Base-by-base conservation (phyloP, 2,797 vertebrate genomes). In the Furcifer pardalis region DNA sequence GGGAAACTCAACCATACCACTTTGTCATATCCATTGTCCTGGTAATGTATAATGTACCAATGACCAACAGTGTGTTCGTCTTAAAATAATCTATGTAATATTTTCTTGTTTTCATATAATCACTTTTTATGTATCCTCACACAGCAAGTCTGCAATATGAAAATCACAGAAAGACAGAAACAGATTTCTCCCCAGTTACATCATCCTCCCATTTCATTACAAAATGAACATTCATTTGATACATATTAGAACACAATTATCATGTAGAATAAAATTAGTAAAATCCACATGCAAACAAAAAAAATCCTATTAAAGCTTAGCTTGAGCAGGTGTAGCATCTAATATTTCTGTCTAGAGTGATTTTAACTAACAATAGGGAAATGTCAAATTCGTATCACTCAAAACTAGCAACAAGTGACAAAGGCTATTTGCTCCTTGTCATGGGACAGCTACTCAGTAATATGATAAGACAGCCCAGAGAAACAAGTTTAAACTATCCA, bases 381-480 rank as follows among this genome's bases (percentile, higher is more conserved):
- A 37, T 63, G 79, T 44, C 68, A 65, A 7, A 2, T 68, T 30
- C 82, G 66, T 80, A 75, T 74, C 88, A 77, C 65, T 81, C n/a
- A 79, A 68, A 72, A 82, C 56, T 6, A 60, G 12, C 1, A 59
- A 46, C 19, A 49, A 76, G 49, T 0, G 83, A 81, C 62, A 85
- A 17, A 72, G 83, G 84, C 86, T 80, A 23, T 46, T 76, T 85
- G 88, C 74, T 89, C 69, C 84, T 83, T 85, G 62, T 5, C 80
- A 44, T 0, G 0, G 73, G 80, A 75, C 84, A 77, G 44, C 0
- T 0, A 4, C 1, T 0, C 6, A 0, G 27, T 0, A 65, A 69
- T 46, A 12, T 83, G 60, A 72, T 0, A 59, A 68, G 30, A 84
- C 90, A n/a, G 10, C 13, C 19, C 37, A 27, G 21, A 68, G 74